Percentiles rank a stretch among this genome's conserved stretches.
phyloP scores from a whole-genome alignment of 1,140 invertebrate species.

The Neuroterus valhalla region DNA sequence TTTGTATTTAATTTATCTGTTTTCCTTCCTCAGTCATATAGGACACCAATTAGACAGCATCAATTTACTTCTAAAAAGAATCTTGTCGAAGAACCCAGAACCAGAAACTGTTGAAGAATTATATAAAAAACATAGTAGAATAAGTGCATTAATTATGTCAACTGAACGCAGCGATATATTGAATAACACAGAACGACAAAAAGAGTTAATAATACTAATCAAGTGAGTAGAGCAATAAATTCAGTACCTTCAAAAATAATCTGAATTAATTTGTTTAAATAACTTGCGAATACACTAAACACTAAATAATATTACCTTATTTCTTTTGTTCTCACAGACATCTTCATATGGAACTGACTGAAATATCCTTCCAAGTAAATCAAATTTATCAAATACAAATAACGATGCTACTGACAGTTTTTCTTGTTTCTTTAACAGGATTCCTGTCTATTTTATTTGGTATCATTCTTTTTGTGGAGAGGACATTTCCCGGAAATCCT shows the following conservation, averaged over 20 bases:
- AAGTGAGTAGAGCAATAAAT: not conserved
- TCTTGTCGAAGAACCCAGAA: not conserved
- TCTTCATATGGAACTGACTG: not conserved
- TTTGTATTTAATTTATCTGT: not conserved
- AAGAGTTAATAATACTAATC: not conserved
- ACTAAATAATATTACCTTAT: conserved; percentile 10
- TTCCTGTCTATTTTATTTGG: not conserved
- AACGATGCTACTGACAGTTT: not conserved
- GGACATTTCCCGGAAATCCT: not conserved
- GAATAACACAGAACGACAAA: not conserved
- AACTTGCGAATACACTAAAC: too few relatives aligned
- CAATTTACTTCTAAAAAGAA: conserved; percentile 30
- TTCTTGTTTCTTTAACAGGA: not conserved
- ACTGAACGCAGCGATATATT: not conserved
- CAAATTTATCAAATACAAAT: conserved; percentile 6
- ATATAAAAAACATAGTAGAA: not conserved
- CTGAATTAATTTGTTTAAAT: too few relatives aligned
- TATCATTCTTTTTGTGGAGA: not conserved
- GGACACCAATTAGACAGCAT: conserved; percentile 24
- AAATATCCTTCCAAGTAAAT: not conserved
- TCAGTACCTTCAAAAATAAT: too few relatives aligned
- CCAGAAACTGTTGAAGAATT: not conserved
- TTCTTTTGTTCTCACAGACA: not conserved
- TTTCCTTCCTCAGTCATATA: conserved; percentile 31
- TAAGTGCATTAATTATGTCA: not conserved